Conservation (phyloP, 2,797 vertebrate species). For the Chelon auratus region DNA sequence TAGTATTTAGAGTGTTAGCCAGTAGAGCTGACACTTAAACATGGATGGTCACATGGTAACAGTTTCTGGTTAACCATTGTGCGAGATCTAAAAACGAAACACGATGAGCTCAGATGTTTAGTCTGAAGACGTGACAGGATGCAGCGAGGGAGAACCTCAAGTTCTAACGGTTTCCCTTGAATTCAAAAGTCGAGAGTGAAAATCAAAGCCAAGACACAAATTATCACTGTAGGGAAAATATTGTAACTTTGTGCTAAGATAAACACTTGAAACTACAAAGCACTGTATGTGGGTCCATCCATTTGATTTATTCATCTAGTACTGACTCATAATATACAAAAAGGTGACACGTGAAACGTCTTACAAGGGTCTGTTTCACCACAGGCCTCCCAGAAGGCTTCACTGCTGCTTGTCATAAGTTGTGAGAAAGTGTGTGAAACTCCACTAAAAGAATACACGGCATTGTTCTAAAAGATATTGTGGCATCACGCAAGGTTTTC, state of each 20-base stretch:
- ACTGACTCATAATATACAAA: not conserved
- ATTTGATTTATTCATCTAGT: not conserved
- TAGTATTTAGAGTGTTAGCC: slow-evolving; percentile 58
- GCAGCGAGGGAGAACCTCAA: not conserved
- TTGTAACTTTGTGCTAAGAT: not conserved
- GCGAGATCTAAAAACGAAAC: slow-evolving; percentile 42
- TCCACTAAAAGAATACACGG: not conserved
- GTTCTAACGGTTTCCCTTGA: not conserved
- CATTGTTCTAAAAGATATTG: too few species aligned
- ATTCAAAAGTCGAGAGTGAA: not conserved
- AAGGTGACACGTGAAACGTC: not conserved
- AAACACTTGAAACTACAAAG: slow-evolving; percentile 19
- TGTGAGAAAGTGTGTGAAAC: not conserved
- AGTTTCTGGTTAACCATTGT: slow-evolving; percentile 79
- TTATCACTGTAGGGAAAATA: not conserved
- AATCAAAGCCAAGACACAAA: not conserved
- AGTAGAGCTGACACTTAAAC: slow-evolving; percentile 81
- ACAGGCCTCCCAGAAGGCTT: too few species aligned
- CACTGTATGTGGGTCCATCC: not conserved
- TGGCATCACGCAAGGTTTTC: too few species aligned
- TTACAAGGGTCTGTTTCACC: too few species aligned
- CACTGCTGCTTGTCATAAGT: not conserved
- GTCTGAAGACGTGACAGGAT: not conserved
- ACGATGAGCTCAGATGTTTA: slow-evolving; percentile 23
- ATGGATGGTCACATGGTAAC: slow-evolving; percentile 78